phyloP scores from a whole-genome alignment of 2,113 vertebrate genomes.

The Chaenogobius annularis region DNA sequence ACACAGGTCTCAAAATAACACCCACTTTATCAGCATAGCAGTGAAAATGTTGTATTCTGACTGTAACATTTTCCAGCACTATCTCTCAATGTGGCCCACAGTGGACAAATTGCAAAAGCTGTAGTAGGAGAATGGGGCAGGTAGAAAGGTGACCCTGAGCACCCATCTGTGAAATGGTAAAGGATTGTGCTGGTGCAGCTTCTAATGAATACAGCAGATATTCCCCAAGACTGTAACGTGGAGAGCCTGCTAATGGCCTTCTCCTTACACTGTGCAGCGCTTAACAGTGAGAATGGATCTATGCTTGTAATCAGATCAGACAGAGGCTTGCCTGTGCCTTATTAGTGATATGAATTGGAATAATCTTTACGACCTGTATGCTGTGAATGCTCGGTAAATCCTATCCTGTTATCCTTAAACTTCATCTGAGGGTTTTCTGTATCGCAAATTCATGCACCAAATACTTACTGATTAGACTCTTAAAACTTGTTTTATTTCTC shows the following conservation, averaged over 20 bases:
- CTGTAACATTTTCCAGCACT: conserved; percentile 1
- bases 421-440: not conserved
- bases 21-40: not conserved
- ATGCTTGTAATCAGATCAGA: conserved; percentile 46
- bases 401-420: not conserved
- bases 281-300: conserved; percentile 49
- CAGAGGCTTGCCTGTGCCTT: conserved; percentile 22
- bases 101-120: conserved; percentile 36
- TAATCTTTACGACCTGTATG: conserved; percentile 21
- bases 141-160: conserved; percentile 71
- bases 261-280: conserved; percentile 34
- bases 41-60: not conserved
- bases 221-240: conserved; percentile 48
- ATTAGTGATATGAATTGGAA: conserved; percentile 48
- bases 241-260: conserved; percentile 53
- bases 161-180: conserved; percentile 71
- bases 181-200: conserved; percentile 51
- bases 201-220: conserved; percentile 67
- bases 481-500: conserved; percentile 24
- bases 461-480: conserved; percentile 22
- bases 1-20: conserved; percentile 76
- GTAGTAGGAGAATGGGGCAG: conserved; percentile 44
- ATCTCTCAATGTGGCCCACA: conserved; percentile 2
- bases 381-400: conserved; percentile 17
- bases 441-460: not conserved